Base-by-base conservation (phyloP, 2,797 vertebrate species). In the Meriones psammophilus region DNA sequence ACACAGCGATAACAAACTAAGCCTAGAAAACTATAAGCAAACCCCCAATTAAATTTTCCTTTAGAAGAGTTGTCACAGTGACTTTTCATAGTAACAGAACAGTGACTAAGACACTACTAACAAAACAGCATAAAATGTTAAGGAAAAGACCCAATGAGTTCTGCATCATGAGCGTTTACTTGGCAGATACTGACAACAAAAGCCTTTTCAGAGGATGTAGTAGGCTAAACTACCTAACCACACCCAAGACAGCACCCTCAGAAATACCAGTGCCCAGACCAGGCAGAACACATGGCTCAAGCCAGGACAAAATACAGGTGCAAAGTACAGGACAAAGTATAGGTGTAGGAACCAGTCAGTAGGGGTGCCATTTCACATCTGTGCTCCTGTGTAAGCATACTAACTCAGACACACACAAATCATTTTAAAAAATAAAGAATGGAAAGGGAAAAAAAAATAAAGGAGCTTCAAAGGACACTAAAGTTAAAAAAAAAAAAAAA, bases 141-240 rank as follows among this genome's bases (percentile, higher is more conserved):
- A 78, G 54, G 10, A 39, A 84, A 78, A 94, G 17, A n/a, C 5
- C n/a, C 66, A 9, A 24, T 62, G 58, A 66, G 26, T 46, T 68
- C 33, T 80, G 24, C 46, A 1, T 79, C 83, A 81, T 46, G 18
- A 91, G 54, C 54, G 85, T 2, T 17, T 17, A 76, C 10, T 33
- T 90, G n/a, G 84, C 4, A 68, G 30, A 88, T 18, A 62, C 0
- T n/a, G 3, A 71, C 80, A 91, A 88, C 60, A 74, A 89, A 95
- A 30, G 36, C 6, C 87, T 94, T 87, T n/a, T 93, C 71, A 84
- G 8, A 78, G 78, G 81, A 81, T 71, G 3, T 87, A 68, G 54
- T 36, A 71, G 22, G 7, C 60, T 60, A n/a, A 74, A 87, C n/a
- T 81, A 88, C 39, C n/a, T 18, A 1, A 84, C 26, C 13, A 68